A percentile compares a stretch with the other conserved stretches of the same genome.
Conservation (phyloP, 2,797 vertebrate genomes). For the Sebastes taczanowskii region DNA sequence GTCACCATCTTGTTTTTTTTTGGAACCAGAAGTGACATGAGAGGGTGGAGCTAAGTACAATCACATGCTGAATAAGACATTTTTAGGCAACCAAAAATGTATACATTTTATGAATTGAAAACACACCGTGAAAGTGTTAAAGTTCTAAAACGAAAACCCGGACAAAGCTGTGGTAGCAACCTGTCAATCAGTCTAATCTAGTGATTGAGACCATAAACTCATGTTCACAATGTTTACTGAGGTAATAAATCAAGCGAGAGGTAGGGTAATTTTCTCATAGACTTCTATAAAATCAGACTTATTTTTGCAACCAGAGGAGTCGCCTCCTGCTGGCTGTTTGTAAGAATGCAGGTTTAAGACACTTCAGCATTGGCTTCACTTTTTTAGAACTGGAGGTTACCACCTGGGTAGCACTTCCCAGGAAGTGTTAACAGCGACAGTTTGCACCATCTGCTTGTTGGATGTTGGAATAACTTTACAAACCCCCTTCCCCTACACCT, state of each 20-base stretch:
- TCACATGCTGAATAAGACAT: not conserved
- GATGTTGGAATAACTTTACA: not conserved
- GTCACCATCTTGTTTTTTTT: too few species aligned
- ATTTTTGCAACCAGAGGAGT: not conserved
- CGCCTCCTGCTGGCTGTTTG: rapidly evolving
- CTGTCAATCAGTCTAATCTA: not conserved
- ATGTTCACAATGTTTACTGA: not conserved
- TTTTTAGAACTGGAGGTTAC: too few species aligned
- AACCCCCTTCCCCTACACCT: not conserved
- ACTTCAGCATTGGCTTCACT: too few species aligned
- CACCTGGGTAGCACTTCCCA: not conserved
- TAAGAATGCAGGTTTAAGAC: too few species aligned
- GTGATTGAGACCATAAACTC: not conserved
- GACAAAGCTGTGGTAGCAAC: not conserved
- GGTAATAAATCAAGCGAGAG: too few species aligned
- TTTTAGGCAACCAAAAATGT: not conserved
- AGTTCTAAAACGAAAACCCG: rapidly evolving
- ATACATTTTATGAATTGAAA: too few species aligned
- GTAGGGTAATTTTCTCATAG: rapidly evolving
- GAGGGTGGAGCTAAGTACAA: too few species aligned
- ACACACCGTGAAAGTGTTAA: too few species aligned
- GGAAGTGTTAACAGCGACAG: not conserved
- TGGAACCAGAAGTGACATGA: too few species aligned
- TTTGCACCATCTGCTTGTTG: not conserved
- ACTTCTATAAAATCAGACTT: not conserved